A percentile compares a stretch with the other conserved stretches of the same genome.
Conservation (phyloP, 2,113 vertebrate species). For the Ophiodon elongatus region DNA sequence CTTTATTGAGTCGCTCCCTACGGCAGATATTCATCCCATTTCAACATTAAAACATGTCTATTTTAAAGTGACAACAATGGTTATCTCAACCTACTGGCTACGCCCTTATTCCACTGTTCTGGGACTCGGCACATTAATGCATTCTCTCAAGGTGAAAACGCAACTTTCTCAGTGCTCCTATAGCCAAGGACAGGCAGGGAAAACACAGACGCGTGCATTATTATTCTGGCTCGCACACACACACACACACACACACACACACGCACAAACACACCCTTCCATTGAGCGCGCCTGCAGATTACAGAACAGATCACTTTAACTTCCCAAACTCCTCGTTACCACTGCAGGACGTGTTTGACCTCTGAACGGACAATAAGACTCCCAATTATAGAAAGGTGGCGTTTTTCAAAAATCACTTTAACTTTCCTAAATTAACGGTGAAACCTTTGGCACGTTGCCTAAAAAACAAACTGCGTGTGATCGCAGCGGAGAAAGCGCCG, state of each 20-base stretch:
- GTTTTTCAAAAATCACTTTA: slow-evolving; percentile 3
- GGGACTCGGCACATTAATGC: neutral
- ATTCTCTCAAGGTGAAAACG: slow-evolving; percentile 51
- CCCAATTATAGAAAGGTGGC: slow-evolving; percentile 16
- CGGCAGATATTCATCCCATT: neutral
- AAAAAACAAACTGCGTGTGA: neutral
- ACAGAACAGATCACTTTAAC: slow-evolving; percentile 44
- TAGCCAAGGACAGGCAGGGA: slow-evolving; percentile 39
- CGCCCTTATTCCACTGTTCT: slow-evolving; percentile 6
- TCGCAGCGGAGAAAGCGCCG: neutral
- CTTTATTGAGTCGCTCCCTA: neutral
- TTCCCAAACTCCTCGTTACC: slow-evolving; percentile 13
- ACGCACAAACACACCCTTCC: neutral
- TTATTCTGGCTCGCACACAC: slow-evolving; percentile 21
- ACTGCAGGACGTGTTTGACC: slow-evolving; percentile 25
- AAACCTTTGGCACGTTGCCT: slow-evolving; percentile 2
- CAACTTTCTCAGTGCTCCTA: slow-evolving; percentile 26
- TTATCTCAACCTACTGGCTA: neutral
- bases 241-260: slow-evolving; percentile 10
- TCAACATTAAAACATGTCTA: neutral
- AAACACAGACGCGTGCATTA: slow-evolving; percentile 38
- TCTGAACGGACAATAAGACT: slow-evolving; percentile 21
- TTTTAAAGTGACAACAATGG: neutral
- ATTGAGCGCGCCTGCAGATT: slow-evolving; percentile 41
- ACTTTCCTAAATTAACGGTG: slow-evolving; percentile 24